Conservation (phyloP, 2,888 invertebrate species). For the Eilema sororculum region DNA sequence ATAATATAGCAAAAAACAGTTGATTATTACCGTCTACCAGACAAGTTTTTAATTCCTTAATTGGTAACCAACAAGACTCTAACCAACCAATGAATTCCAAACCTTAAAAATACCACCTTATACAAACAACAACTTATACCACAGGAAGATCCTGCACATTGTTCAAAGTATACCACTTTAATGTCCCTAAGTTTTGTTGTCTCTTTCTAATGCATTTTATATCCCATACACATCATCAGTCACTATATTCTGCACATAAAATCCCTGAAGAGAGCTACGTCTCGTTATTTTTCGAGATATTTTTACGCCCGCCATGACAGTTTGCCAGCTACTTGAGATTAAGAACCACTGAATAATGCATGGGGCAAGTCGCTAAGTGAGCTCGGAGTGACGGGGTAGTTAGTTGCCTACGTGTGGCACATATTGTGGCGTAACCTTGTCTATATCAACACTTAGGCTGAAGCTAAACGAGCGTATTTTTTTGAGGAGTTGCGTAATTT, state of each 20-base stretch:
- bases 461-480: too few relatives aligned
- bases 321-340: slow-evolving; percentile 43
- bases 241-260: background rate
- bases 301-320: slow-evolving; percentile 51
- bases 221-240: slow-evolving; percentile 9
- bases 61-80: too few relatives aligned
- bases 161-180: background rate
- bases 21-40: too few relatives aligned
- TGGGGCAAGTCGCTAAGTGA: slow-evolving; percentile 57
- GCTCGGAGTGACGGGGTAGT: slow-evolving; percentile 47
- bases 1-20: too few relatives aligned
- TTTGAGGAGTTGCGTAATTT: too few relatives aligned
- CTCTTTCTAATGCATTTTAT: background rate
- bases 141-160: background rate
- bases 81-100: too few relatives aligned
- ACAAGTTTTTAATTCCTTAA: too few relatives aligned
- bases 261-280: slow-evolving; percentile 19
- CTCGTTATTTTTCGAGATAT: slow-evolving; percentile 58
- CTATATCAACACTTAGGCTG: background rate
- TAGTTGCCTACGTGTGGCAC: slow-evolving; percentile 28
- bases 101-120: background rate
- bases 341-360: slow-evolving; percentile 71
- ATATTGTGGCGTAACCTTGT: background rate
- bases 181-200: background rate
- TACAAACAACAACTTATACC: background rate